Percentiles rank a stretch among this genome's conserved stretches.
Conservation (phyloP, 2,113 vertebrate species). For the Stigmatopora nigra region DNA sequence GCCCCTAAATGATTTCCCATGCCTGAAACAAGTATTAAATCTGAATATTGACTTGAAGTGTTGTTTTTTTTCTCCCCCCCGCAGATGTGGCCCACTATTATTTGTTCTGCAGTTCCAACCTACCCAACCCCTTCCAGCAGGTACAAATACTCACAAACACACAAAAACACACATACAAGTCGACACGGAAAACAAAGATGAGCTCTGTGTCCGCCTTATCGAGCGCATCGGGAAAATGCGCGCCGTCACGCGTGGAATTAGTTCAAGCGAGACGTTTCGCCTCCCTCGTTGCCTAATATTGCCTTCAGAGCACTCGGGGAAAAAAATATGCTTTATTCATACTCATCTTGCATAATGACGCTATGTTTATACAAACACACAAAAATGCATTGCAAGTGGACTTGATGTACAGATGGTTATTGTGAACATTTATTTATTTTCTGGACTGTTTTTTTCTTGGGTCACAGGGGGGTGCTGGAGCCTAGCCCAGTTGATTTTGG, state of each 20-base stretch:
- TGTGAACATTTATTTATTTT: not conserved
- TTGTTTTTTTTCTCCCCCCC: constrained; percentile 1
- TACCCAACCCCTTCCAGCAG: constrained; percentile 91
- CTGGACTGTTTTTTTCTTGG: no score
- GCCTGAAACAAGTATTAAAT: not conserved
- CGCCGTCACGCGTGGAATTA: constrained; percentile 42
- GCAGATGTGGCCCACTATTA: constrained; percentile 87
- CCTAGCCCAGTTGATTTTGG: no score
- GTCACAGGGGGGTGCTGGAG: no score
- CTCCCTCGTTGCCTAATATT: constrained; percentile 22
- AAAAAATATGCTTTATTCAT: constrained; percentile 32
- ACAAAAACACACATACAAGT: no score
- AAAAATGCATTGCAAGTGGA: not conserved
- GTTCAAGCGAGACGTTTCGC: constrained; percentile 22
- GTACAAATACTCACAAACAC: constrained; percentile 66
- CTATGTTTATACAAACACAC: not conserved
- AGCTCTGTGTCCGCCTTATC: not conserved
- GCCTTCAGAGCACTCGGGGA: constrained; percentile 25
- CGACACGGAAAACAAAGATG: not conserved
- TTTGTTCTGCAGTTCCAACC: constrained; percentile 84
- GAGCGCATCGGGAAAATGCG: not conserved
- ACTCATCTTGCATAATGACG: constrained; percentile 15
- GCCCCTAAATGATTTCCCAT: not conserved
- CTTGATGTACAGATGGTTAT: constrained; percentile 5
- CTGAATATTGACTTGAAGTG: no score